Evolutionary conservation across 2,113 vertebrate species (phyloP).

Genomic region (Abramis brama): DNA sequence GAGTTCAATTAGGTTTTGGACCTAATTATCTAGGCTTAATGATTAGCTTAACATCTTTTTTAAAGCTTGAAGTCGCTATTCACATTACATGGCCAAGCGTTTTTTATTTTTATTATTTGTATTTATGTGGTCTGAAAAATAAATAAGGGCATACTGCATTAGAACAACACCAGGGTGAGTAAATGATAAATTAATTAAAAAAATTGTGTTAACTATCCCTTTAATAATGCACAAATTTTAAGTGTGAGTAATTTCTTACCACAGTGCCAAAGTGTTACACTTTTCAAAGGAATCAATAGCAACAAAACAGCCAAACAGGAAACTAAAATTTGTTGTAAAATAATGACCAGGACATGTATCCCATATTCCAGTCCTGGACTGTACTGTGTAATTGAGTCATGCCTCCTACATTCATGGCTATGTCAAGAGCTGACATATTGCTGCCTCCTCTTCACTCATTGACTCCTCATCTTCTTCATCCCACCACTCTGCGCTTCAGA

Average conservation of each 20-base stretch:
- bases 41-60: too few relatives aligned
- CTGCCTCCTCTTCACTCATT: slow-evolving; percentile 79
- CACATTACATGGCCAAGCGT: too few relatives aligned
- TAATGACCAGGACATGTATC: not conserved
- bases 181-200: too few relatives aligned
- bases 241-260: not conserved
- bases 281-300: not conserved
- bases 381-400: slow-evolving; percentile 61
- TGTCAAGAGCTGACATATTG: slow-evolving; percentile 73
- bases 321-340: not conserved
- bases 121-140: too few relatives aligned
- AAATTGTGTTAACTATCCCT: too few relatives aligned
- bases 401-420: slow-evolving; percentile 69
- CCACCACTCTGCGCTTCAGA: slow-evolving; percentile 70
- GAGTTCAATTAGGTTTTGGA: not conserved
- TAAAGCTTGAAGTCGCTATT: too few relatives aligned
- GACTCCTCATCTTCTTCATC: slow-evolving; percentile 76
- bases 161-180: too few relatives aligned
- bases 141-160: too few relatives aligned
- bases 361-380: not conserved
- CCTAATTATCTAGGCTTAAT: not conserved
- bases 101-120: too few relatives aligned
- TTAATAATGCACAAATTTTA: too few relatives aligned
- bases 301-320: not conserved
- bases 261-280: too few relatives aligned